Conservation (phyloP, 2,888 invertebrate genomes). For the Phyto melanocephala region DNA sequence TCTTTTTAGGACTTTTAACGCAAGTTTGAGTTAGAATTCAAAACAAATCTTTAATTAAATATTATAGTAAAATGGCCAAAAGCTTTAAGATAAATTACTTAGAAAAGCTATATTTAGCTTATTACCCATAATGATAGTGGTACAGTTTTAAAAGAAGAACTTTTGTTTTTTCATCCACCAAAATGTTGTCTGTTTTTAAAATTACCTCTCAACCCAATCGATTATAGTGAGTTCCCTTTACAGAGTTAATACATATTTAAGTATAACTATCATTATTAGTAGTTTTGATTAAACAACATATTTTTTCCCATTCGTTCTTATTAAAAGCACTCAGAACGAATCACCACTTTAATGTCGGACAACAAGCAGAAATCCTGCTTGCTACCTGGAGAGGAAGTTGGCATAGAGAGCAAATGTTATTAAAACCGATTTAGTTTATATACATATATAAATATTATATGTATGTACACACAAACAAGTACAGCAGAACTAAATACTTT, state of each 20-base stretch:
- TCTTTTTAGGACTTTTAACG: too few species aligned
- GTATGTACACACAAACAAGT: neutral
- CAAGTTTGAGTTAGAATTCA: too few species aligned
- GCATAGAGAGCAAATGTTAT: slow-evolving; percentile 12
- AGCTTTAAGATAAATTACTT: neutral
- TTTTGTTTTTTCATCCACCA: neutral
- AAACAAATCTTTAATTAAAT: too few species aligned
- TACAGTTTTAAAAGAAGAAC: neutral
- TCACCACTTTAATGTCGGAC: slow-evolving; percentile 10
- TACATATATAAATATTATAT: neutral
- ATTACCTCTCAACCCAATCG: neutral
- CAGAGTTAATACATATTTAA: neutral
- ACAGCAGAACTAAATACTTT: neutral
- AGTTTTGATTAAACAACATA: slow-evolving; percentile 12
- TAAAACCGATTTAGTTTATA: slow-evolving; percentile 28
- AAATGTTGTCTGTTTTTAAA: neutral
- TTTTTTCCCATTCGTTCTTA: slow-evolving; percentile 20
- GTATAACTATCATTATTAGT: slow-evolving; percentile 20
- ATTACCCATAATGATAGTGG: neutral
- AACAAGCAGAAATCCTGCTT: slow-evolving; percentile 28
- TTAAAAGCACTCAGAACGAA: slow-evolving; percentile 36
- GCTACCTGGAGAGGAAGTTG: slow-evolving; percentile 43
- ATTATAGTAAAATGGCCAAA: too few species aligned
- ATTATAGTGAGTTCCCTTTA: slow-evolving; percentile 19
- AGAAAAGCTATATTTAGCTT: neutral